Percentiles rank a stretch among this genome's conserved stretches.
Conservation (phyloP, 2,113 vertebrate genomes). For the Hystrix brachyura region DNA sequence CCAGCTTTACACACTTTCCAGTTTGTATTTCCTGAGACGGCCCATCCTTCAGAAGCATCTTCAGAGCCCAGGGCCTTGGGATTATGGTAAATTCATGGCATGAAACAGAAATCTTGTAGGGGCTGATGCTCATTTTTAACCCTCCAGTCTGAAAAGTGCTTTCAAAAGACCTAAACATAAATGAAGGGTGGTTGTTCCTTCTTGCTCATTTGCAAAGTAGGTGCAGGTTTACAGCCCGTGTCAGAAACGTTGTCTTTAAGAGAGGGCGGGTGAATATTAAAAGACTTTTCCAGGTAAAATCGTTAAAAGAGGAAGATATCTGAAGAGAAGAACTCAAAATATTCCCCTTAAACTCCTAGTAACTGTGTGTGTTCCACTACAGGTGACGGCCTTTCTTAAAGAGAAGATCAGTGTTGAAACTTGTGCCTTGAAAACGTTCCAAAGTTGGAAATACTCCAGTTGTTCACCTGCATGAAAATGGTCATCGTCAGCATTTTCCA, state of each 20-base stretch:
- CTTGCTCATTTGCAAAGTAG: neutral
- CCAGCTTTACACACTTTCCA: neutral
- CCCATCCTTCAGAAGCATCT: neutral
- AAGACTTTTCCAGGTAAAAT: neutral
- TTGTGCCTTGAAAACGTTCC: neutral
- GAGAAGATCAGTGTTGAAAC: conserved; percentile 24
- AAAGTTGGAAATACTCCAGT: fast-evolving
- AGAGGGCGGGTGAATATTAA: neutral
- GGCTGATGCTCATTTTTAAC: neutral
- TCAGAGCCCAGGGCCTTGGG: neutral
- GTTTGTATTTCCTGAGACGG: neutral
- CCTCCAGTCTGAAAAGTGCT: neutral
- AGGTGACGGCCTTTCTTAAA: neutral
- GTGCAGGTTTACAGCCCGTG: neutral
- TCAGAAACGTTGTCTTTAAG: neutral
- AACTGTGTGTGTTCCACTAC: neutral
- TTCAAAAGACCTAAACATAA: neutral
- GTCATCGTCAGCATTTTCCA: neutral
- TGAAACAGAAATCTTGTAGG: neutral
- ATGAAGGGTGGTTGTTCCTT: neutral
- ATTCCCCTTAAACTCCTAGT: neutral
- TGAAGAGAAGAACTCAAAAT: neutral
- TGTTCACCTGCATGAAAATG: neutral
- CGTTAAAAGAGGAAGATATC: neutral
- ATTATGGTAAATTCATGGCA: neutral